Base-by-base conservation (phyloP, 2,888 invertebrate genomes). In the Ectobius pallidus region DNA sequence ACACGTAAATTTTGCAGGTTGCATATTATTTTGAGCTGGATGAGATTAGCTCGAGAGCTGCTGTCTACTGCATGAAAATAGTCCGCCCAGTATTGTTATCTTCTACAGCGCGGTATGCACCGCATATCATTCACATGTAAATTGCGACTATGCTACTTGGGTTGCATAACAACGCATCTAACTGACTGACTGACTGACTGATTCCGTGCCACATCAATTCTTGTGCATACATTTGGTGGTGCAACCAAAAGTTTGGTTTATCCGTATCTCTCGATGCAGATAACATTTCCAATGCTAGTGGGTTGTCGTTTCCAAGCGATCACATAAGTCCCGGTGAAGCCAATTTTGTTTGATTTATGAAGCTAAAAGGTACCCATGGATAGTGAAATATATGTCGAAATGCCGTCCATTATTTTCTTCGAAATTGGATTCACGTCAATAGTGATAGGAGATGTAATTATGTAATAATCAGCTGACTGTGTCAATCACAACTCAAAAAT, bases 341-440 rank as follows among this genome's bases (percentile, higher is more conserved):
- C 63, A 42, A 63, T 63, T 63, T 63, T 39, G 63, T 22, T 63
- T 63, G 63, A 63, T 63, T 63, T 63, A 42, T 63, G 63, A 63
- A 42, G 20, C 42, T 42, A 34, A 16, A 42, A 63, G 63, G 20
- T 42, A 42, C 63, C 63, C 22, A 42, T 42, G 22, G 25, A 42
- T 63, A 39, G 32, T 22, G 25, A 30, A 39, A 63, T 63, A 63
- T 42, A 63, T 63, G 63, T 63, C 63, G 63, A 63, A 63, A 63
- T 63, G 16, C 42, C 42, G 39, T 63, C 42, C 63, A 63, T 42
- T 63, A 63, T 63, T 63, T 63, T 62, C 62, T 62, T 62, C 62
- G 62, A 62, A 62, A 62, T 39, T 62, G 62, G 62, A 62, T 62
- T 62, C 62, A 62, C 62, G 62, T 39, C 63, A 34, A 16, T 63